phyloP scores from a whole-genome alignment of 2,113 vertebrate species.

The Rousettus leschenaultii region DNA sequence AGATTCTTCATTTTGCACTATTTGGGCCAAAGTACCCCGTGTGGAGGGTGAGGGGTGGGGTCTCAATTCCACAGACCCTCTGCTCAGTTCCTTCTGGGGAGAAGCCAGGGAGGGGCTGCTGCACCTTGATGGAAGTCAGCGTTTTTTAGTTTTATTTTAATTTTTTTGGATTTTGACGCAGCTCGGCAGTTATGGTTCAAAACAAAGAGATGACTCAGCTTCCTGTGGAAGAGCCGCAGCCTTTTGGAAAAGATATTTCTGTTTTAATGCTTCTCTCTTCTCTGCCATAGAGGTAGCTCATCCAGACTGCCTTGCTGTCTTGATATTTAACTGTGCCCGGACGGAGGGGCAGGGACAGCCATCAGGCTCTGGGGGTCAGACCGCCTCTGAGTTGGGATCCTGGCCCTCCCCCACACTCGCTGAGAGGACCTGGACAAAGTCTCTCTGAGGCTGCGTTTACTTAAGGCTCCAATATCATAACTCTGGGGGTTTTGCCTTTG shows the following conservation, averaged over 20 bases:
- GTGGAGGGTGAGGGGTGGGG: fast-evolving
- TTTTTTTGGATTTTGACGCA: slow-evolving; percentile 22
- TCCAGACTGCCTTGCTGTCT: background rate
- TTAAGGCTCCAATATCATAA: background rate
- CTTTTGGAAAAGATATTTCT: slow-evolving; percentile 36
- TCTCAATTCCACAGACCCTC: background rate
- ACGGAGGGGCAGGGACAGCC: background rate
- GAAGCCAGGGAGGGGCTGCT: background rate
- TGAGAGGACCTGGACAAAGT: background rate
- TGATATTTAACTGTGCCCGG: background rate
- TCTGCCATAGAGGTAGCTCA: background rate
- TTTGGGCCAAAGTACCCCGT: too few species aligned
- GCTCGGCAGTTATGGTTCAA: slow-evolving; percentile 22
- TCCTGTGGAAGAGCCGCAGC: slow-evolving; percentile 52
- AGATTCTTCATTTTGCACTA: background rate
- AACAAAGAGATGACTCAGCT: slow-evolving; percentile 73
- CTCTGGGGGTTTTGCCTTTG: background rate
- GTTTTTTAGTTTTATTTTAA: background rate
- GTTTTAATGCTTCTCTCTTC: background rate
- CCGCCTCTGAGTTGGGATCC: background rate
- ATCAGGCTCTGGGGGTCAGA: background rate
- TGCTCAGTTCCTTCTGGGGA: background rate
- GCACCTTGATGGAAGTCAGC: background rate
- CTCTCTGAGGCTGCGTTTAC: background rate
- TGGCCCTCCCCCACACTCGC: background rate